Base-by-base conservation (phyloP, 1,140 invertebrate species). In the Zaprionus kolodkinae region DNA sequence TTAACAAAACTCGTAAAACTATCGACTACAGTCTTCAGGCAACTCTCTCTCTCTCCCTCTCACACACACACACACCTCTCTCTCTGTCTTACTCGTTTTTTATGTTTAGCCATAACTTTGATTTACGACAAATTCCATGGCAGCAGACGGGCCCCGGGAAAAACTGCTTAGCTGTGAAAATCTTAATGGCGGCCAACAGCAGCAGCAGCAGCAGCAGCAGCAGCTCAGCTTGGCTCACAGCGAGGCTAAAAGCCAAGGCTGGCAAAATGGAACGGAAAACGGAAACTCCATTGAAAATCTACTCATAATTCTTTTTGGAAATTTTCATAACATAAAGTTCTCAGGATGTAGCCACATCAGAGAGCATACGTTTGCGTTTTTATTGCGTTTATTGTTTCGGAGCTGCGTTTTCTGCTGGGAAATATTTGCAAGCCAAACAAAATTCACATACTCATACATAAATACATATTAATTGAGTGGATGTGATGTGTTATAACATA, bases 71-170 rank as follows among this genome's bases (percentile, higher is more conserved):
- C 21, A 55, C 52, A 81, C 11, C 27, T 40, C 21, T 21, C 21
- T n/a, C n/a, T n/a, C n/a, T n/a, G n/a, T n/a, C n/a, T 21, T 21
- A 21, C 21, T 21, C 6, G 7, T 52, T 66, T 56, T 76, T 79
- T 83, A 66, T 83, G 73, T 76, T 68, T 68, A 69, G 68, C 70
- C 68, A 77, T 78, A 73, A 70, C 64, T 77, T 69, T 84, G 81
- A 84, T 84, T 84, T 84, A 84, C 76, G 77, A 67, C 59, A 15
- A 5, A 66, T 52, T 56, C 48, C 12, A 60, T 36, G 21, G 15
- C 0, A 30, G 11, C 35, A 15, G 52, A 57, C 54, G 48, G 43
- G 77, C 77, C 68, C 74, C 43, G 15, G 63, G 45, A 45, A 78
- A 66, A 66, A 21, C 25, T 66, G 63, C 63, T 66, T 66, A 45